Conservation (phyloP, 2,797 vertebrate species). For the Chiloscyllium punctatum region DNA sequence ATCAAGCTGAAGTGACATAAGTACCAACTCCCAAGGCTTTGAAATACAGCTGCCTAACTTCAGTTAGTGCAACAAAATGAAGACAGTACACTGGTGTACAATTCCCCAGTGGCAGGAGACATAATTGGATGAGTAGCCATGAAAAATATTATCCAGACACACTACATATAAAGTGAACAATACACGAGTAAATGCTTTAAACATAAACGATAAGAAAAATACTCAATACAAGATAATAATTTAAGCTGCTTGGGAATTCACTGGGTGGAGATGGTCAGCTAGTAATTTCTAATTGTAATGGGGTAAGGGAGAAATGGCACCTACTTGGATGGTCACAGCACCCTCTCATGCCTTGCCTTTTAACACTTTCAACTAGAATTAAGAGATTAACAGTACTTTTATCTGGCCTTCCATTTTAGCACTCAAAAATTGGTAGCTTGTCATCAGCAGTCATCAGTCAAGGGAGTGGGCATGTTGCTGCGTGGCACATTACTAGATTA, state of each 20-base stretch:
- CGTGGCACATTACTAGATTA: too few species aligned
- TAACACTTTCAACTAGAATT: too few species aligned
- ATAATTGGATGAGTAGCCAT: not conserved
- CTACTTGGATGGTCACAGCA: too few species aligned
- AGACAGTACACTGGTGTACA: not conserved
- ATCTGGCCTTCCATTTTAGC: too few species aligned
- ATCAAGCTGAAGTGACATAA: not conserved
- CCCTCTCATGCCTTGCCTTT: too few species aligned
- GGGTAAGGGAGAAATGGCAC: too few species aligned
- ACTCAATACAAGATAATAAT: not conserved
- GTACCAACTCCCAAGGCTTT: not conserved
- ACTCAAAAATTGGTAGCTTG: too few species aligned
- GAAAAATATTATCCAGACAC: not conserved
- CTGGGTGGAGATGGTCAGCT: not conserved
- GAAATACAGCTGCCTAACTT: not conserved
- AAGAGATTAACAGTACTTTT: too few species aligned
- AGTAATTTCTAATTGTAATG: not conserved
- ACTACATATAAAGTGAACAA: not conserved
- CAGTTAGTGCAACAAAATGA: constrained; percentile 20
- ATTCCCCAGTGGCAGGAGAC: not conserved
- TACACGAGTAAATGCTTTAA: not conserved
- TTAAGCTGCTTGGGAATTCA: not conserved
- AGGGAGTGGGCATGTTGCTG: too few species aligned
- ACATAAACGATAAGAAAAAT: not conserved
- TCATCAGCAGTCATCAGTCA: too few species aligned